Percentiles rank a stretch among this genome's conserved stretches.
Evolutionary conservation across 2,888 invertebrate genomes (phyloP).

Genomic region (Drosophila quinaria): DNA sequence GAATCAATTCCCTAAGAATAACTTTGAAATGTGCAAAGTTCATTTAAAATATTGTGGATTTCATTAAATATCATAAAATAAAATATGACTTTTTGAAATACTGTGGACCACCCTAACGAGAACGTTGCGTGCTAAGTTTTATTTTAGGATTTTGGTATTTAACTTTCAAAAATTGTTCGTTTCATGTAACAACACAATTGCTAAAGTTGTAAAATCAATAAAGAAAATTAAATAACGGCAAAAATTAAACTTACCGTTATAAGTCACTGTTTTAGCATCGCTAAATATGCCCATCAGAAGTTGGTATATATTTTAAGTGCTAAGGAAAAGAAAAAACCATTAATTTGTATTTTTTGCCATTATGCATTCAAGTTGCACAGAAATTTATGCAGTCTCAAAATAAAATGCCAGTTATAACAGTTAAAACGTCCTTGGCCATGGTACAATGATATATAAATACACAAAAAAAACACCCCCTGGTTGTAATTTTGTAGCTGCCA

Average conservation of each 20-base stretch:
- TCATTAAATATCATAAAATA: neutral
- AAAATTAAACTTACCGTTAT: slow-evolving; percentile 47
- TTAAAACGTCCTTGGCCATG: slow-evolving; percentile 32
- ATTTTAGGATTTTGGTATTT: neutral
- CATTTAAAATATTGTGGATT: slow-evolving; percentile 2
- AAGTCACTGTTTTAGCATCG: slow-evolving; percentile 19
- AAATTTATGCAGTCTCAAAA: slow-evolving; percentile 14
- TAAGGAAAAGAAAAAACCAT: slow-evolving; percentile 9
- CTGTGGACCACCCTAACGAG: neutral
- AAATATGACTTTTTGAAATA: neutral
- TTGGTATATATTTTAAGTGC: slow-evolving; percentile 1
- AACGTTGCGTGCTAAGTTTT: slow-evolving; percentile 4
- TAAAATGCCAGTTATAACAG: slow-evolving; percentile 15
- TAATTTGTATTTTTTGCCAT: slow-evolving; percentile 14
- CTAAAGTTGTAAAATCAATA: slow-evolving; percentile 25
- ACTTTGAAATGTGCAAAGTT: neutral
- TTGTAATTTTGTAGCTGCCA: slow-evolving; percentile 10
- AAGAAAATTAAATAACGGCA: slow-evolving; percentile 19
- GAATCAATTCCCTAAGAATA: neutral
- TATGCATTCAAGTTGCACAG: slow-evolving; percentile 14
- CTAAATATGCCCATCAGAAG: slow-evolving; percentile 10
- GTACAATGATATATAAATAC: neutral
- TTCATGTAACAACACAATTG: slow-evolving; percentile 8
- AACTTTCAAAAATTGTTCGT: slow-evolving; percentile 17
- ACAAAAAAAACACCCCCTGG: neutral